Evolutionary conservation across 2,888 invertebrate species (phyloP).

Genomic region (Ceratothoa steindachneri): DNA sequence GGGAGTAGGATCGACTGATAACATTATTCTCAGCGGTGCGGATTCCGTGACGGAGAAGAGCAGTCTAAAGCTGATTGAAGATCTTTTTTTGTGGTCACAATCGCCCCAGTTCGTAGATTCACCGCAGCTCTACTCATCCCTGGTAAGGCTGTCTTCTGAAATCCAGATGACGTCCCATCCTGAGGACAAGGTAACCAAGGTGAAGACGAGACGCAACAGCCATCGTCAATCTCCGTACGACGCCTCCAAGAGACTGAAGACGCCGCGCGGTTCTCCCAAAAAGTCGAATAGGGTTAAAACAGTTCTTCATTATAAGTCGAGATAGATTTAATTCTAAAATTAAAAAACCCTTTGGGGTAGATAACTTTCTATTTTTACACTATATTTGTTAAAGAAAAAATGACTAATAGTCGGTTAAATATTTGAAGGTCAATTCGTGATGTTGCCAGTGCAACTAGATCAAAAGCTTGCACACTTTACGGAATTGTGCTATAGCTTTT

Average conservation of each 20-base stretch:
- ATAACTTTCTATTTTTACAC: background rate
- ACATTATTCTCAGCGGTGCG: background rate
- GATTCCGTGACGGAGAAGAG: background rate
- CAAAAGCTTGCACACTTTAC: too few relatives aligned
- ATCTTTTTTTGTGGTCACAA: background rate
- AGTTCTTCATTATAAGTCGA: background rate
- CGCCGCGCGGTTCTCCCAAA: background rate
- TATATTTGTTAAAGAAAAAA: too few relatives aligned
- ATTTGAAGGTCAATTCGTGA: too few relatives aligned
- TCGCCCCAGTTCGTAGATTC: background rate
- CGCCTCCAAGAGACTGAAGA: background rate
- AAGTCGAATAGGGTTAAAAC: background rate
- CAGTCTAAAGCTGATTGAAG: background rate
- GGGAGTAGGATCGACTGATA: background rate
- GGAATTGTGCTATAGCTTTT: too few relatives aligned
- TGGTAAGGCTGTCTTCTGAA: background rate
- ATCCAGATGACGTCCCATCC: background rate
- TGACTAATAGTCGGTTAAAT: too few relatives aligned
- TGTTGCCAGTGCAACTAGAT: too few relatives aligned
- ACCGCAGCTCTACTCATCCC: background rate
- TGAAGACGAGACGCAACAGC: background rate
- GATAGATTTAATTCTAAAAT: background rate
- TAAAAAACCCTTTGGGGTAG: background rate
- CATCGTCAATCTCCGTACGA: background rate
- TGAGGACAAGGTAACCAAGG: background rate